These are phyloP conservation scores for Salvator merianae DNA, from an alignment of 2,113 vertebrate genomes.

Conservation along the genomic window DNA sequence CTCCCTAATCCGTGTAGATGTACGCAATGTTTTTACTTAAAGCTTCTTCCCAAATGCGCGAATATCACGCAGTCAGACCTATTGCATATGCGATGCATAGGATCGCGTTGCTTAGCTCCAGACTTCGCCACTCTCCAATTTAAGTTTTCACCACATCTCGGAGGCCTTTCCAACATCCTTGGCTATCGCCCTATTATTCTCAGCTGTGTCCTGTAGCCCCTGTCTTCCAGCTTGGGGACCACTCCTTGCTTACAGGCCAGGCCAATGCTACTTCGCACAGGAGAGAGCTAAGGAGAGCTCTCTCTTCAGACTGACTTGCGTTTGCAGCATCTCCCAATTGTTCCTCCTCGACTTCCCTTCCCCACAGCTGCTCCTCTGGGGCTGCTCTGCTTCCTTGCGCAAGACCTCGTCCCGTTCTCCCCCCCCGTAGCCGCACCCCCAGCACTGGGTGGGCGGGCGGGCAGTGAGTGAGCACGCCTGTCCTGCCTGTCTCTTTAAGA, in stretches of 20 bases:
- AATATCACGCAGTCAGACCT: background rate
- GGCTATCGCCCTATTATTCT: no score
- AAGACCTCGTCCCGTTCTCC: background rate
- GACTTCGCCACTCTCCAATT: no score
- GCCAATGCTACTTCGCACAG: no score
- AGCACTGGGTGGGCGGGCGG: rapidly evolving
- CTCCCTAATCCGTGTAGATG: no score
- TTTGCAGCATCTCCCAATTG: no score
- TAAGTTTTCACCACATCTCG: no score
- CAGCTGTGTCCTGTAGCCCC: no score
- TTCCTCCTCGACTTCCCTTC: background rate
- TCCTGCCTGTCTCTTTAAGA: constrained; percentile 27
- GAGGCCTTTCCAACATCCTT: no score
- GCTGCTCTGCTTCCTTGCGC: background rate
- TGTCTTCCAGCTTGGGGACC: background rate
- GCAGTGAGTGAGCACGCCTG: background rate
- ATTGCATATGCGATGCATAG: background rate
- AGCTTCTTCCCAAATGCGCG: background rate
- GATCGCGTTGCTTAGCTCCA: background rate
- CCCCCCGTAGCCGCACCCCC: background rate
- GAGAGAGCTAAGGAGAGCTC: no score
- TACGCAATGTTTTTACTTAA: no score
- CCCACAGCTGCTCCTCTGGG: background rate
- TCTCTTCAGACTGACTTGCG: background rate
- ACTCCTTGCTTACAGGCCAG: no score